Evolutionary conservation across 2,113 vertebrate species (phyloP).

Genomic region (Meriones unguiculatus): DNA sequence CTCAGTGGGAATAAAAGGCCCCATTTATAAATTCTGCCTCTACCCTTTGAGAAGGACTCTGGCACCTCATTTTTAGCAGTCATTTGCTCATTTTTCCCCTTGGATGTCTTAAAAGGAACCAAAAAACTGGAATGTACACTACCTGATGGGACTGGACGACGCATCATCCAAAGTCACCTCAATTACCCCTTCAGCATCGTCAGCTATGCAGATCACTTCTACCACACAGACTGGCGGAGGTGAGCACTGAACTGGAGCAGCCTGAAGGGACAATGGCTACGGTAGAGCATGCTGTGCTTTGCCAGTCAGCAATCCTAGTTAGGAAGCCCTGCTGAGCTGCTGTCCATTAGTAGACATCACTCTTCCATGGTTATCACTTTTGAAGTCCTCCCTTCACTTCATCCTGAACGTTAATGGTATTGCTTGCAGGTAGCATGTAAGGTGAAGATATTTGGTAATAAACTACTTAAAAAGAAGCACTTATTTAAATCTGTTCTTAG

Average conservation of each 20-base stretch:
- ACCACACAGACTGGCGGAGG: conserved; percentile 98
- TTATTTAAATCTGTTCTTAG: conserved; percentile 13
- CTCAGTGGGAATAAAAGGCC: neutral
- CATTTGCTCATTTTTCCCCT: neutral
- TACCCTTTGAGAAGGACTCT: neutral
- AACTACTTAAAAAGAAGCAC: neutral
- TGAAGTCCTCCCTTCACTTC: conserved; percentile 1
- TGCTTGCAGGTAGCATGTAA: neutral
- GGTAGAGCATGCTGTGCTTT: neutral
- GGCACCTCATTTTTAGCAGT: neutral
- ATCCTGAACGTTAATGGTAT: neutral
- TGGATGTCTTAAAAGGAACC: conserved; percentile 89
- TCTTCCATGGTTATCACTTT: neutral
- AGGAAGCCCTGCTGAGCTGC: neutral
- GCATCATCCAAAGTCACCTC: conserved; percentile 90
- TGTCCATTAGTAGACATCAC: neutral
- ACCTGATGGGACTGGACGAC: conserved; percentile 91
- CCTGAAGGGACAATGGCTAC: neutral
- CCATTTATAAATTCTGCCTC: conserved; percentile 4
- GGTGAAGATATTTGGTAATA: conserved; percentile 2
- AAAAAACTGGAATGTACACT: conserved; percentile 94
- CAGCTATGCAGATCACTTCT: conserved; percentile 94
- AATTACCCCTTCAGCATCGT: conserved; percentile 97
- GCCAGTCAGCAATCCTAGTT: neutral
- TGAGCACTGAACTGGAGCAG: conserved; percentile 76